Evolutionary conservation across 30 jellyfish, hydroid and myxozoan species (phyloP), one percentile per base, ranked within the genome.

Genomic region (Catostylus mosaicus): DNA sequence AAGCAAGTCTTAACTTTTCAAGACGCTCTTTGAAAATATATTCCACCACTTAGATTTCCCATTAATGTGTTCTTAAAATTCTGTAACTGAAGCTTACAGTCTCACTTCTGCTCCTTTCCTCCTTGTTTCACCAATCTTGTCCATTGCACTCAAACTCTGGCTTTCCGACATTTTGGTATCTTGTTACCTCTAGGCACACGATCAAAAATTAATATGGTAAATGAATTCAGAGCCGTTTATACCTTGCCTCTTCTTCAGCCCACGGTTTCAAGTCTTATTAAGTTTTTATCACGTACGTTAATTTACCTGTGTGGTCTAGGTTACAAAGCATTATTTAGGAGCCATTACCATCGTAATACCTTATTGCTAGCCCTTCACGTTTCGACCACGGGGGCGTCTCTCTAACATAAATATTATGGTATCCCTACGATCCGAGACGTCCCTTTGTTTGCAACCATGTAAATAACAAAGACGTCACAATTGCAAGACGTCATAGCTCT

Each of bases 351-450:
- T 8, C 16, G 56, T 6, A 43, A 43, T 43, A 8, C 8, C 16
- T 16, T 43, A 43, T 6, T 43, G 56, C 16, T 43, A 8, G 16
- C 56, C 56, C 16, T 43, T 6, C 56, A 16, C 56, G 8, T n/a
- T 61, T 29, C n/a, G 18, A 20, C 78, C 6, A 32, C 72, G 24
- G 30, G 84, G 84, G 84, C 72, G 84, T 71, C 72, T 51, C 50
- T 19, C 30, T 24, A 51, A 54, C 18, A 47, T 73, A 73, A 72
- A 73, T 29, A 73, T 31, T 72, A 8, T 24, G 84, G 84, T 73
- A 73, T 73, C 84, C 84, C 84, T 73, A 63, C 72, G 70, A 73
- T 47, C 16, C 31, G 45, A 20, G 30, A 51, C 8, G 19, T 73
- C 72, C 78, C 75, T 66, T 66, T 66, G 78, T 66, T 29, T 43